Base-by-base conservation (phyloP, 37 sponge, comb jelly and placozoan genomes). In the Ianthella basta region DNA sequence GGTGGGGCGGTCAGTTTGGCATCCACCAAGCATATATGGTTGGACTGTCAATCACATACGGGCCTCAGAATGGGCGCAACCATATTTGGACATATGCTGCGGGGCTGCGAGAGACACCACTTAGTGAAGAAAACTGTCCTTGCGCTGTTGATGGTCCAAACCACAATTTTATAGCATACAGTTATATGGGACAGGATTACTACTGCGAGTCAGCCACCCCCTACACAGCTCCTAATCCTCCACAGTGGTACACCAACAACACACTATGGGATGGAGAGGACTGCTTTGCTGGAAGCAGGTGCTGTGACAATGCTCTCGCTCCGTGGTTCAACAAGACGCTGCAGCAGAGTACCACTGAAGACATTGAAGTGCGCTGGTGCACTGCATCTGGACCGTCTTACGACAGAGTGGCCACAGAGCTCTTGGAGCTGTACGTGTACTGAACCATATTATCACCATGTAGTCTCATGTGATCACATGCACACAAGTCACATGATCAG, bases 291-390 rank as follows among this genome's bases (percentile, higher is more conserved):
- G 66, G 66, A 64, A 64, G 66, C 66, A 64, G 27, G 23, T 64
- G 66, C 66, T 64, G 66, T 16, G 27, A 64, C 12, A 64, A 10
- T 30, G 29, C 66, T 20, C 23, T 10, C 6, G 66, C 66, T 64
- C 66, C 66, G 23, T 64, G 81, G 81, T 80, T 80, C 60, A 19
- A 14, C 13, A 80, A 37, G 34, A 4, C 21, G 29, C 81, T 80
- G 12, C 0, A 37, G 1, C 6, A 27, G 18, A 29, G 60, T 14
- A 80, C 60, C 3, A 30, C 60, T 15, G 60, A 56, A 25, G 37
- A 56, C 25, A n/a, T 80, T 56, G 81, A 80, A 59, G 29, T 80
- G 24, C 56, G 81, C 56, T 44, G 39, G 33, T 80, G 81, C 33
- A 0, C 34, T 30, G 30, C 33, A 3, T 20, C 18, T 30, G 60